phyloP scores from a whole-genome alignment of 1,140 invertebrate genomes.

The Heterodera carotae region DNA sequence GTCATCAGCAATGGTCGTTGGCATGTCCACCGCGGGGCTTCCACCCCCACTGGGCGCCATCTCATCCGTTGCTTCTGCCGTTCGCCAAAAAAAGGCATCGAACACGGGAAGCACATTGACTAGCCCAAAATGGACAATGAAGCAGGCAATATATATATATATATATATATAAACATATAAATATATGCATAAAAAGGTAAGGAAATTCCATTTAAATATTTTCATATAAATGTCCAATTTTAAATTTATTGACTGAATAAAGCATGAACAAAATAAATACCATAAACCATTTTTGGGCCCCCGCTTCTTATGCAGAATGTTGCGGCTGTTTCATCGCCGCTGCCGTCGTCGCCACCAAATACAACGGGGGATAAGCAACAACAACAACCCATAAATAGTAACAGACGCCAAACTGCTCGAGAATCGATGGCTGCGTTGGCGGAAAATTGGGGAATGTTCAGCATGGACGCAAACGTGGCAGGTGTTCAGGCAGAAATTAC shows the following conservation, averaged over 20 bases:
- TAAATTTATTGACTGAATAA: too few species aligned
- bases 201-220: too few species aligned
- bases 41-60: constrained; percentile 26
- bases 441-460: constrained; percentile 35
- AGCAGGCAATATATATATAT: not conserved
- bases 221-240: too few species aligned
- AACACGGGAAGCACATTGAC: constrained; percentile 13
- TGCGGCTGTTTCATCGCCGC: not conserved
- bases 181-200: not conserved
- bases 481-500: constrained; percentile 17
- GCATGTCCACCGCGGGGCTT: not conserved
- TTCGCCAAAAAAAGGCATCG: constrained; percentile 24
- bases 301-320: not conserved
- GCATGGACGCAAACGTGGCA: constrained; percentile 6
- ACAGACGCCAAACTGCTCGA: constrained; percentile 46
- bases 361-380: not conserved
- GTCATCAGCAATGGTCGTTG: constrained; percentile 21
- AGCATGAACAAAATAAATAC: too few species aligned
- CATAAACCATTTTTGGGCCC: too few species aligned
- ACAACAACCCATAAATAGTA: constrained; percentile 6
- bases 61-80: constrained; percentile 3
- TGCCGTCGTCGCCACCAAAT: constrained; percentile 26
- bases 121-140: constrained; percentile 23
- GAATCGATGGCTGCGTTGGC: constrained; percentile 52
- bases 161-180: too few species aligned